These are phyloP conservation scores for Harpegnathos saltator DNA, from an alignment of 1,140 invertebrate species.

Conservation along the genomic window DNA sequence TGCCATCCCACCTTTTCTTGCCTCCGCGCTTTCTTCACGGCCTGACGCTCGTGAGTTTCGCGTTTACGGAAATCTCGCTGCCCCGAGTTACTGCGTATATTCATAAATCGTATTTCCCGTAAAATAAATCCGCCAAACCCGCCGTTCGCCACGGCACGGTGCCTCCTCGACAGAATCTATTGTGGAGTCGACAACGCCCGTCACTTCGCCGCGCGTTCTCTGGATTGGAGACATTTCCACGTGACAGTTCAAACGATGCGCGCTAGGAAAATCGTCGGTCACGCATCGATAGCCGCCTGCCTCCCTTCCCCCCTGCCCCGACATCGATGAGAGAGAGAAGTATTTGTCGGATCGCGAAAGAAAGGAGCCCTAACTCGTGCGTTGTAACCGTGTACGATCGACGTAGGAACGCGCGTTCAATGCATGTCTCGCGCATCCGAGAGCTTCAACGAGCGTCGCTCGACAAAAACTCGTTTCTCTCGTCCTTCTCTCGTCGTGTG, in stretches of 20 bases:
- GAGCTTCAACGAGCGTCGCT: too few species aligned
- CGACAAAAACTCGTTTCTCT: not conserved
- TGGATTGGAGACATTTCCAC: constrained; percentile 49
- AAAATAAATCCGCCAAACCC: constrained; percentile 76
- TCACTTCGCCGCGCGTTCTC: constrained; percentile 40
- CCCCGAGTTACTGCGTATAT: constrained; percentile 76
- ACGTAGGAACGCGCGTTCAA: not conserved
- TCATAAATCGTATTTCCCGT: constrained; percentile 78
- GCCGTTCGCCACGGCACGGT: constrained; percentile 66
- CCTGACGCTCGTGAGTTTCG: constrained; percentile 34
- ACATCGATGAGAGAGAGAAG: not conserved
- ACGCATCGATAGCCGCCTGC: too few species aligned
- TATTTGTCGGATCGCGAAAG: constrained; percentile 14
- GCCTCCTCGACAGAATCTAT: constrained; percentile 56
- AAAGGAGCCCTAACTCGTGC: not conserved
- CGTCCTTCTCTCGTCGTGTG: not conserved
- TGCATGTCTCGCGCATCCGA: not conserved
- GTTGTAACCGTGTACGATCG: not conserved
- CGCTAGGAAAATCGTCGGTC: constrained; percentile 5
- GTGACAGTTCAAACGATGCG: constrained; percentile 34
- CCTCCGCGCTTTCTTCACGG: constrained; percentile 44
- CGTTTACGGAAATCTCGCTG: constrained; percentile 74
- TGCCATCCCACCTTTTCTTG: constrained; percentile 68
- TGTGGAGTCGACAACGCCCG: constrained; percentile 35
- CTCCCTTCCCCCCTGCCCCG: too few species aligned